Percentiles rank a stretch among this genome's conserved stretches.
Conservation (phyloP, 2,888 invertebrate genomes). For the Aleiodes leptofemur region DNA sequence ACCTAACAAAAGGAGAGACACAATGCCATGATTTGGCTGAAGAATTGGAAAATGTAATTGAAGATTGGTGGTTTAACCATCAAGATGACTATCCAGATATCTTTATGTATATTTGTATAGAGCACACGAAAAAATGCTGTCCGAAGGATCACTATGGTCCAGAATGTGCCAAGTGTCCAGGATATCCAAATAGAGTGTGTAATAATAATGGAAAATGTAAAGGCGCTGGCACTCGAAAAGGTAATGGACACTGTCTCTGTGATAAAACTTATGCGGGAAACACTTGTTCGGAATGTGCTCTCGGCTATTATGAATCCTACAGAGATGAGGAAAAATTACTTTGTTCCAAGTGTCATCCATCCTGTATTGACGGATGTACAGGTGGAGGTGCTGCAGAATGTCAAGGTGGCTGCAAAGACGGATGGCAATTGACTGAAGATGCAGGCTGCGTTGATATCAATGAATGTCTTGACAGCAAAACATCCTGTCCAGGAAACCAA, state of each 20-base stretch:
- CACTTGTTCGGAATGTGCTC: slow-evolving; percentile 86
- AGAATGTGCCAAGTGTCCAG: slow-evolving; percentile 87
- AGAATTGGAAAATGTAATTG: slow-evolving; percentile 87
- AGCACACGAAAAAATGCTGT: slow-evolving; percentile 87
- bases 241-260: slow-evolving; percentile 93
- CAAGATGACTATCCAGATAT: slow-evolving; percentile 80
- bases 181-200: slow-evolving; percentile 85
- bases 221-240: slow-evolving; percentile 94
- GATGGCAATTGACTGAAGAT: slow-evolving; percentile 85
- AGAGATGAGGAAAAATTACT: slow-evolving; percentile 84
- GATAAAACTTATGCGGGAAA: slow-evolving; percentile 88
- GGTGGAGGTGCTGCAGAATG: slow-evolving; percentile 85
- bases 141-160: slow-evolving; percentile 89
- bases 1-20: slow-evolving; percentile 82
- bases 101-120: slow-evolving; percentile 87
- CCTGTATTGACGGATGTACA: slow-evolving; percentile 87
- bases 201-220: slow-evolving; percentile 88
- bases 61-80: slow-evolving; percentile 92
- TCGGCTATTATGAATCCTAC: slow-evolving; percentile 85
- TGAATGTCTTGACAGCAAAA: slow-evolving; percentile 84
- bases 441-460: slow-evolving; percentile 90
- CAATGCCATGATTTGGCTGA: slow-evolving; percentile 92
- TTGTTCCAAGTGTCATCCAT: slow-evolving; percentile 86
- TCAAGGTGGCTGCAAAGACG: slow-evolving; percentile 79
- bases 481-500: slow-evolving; percentile 79